phyloP scores from a whole-genome alignment of 2,113 vertebrate genomes.

The Gila orcuttii region DNA sequence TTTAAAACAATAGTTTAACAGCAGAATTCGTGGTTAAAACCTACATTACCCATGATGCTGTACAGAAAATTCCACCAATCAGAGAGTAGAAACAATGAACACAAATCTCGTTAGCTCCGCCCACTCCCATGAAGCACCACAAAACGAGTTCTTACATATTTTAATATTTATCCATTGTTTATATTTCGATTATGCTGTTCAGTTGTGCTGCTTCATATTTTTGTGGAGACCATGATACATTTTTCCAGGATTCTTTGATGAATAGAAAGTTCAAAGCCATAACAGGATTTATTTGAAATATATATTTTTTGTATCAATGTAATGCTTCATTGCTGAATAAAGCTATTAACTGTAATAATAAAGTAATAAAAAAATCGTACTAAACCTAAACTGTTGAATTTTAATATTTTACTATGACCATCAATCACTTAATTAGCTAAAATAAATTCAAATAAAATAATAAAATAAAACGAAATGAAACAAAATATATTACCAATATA shows the following conservation, averaged over 20 bases:
- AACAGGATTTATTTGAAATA: too few species aligned
- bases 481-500: background rate
- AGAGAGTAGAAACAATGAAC: too few species aligned
- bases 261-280: background rate
- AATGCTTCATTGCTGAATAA: background rate
- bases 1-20: too few species aligned
- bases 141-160: too few species aligned
- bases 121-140: too few species aligned
- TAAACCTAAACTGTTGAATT: background rate
- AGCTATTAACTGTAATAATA: background rate
- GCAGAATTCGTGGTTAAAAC: too few species aligned
- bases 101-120: too few species aligned
- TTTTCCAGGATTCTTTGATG: background rate
- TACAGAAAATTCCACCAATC: too few species aligned
- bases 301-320: background rate
- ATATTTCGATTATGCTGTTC: too few species aligned
- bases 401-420: background rate
- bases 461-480: background rate
- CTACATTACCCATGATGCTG: too few species aligned
- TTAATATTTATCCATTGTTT: too few species aligned
- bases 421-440: background rate
- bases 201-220: background rate
- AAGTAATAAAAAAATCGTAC: background rate
- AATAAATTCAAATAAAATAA: background rate
- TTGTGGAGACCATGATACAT: background rate